Base-by-base conservation (phyloP, 1,140 invertebrate species). In the Pseudoatta argentina region DNA sequence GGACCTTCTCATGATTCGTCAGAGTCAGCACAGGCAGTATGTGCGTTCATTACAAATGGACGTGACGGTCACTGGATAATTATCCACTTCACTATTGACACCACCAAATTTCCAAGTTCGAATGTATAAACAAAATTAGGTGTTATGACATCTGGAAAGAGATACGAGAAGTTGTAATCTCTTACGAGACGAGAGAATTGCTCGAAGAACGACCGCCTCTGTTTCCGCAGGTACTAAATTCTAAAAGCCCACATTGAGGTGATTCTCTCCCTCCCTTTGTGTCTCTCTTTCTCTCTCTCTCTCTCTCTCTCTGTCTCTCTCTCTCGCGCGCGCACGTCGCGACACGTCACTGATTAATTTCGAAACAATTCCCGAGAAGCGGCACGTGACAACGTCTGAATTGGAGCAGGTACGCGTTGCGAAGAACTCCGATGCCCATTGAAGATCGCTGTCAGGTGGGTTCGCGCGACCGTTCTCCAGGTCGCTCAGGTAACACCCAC, bases 1-100 rank as follows among this genome's bases (percentile, higher is more conserved):
- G 6, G 91, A 67, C 16, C 69, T 86, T 91, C 44, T 89, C 91
- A 91, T 91, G 71, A 55, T 87, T 39, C 75, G 64, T 61, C 39
- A 39, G 39, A 55, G 57, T 73, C 67, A 24, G 24, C 24, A 69
- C 77, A 48, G 64, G 63, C 51, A 61, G 21, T 30, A 7, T 44
- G 21, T 34, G 71, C 8, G 48, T 18, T 75, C 79, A 61, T 83
- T 61, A 83, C 24, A 34, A 85, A 67, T 72, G 12, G 24, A 61
- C 75, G n/a, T 27, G 21, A 61, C 73, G 69, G 53, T 81, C 76
- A 81, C 76, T 88, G 64, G 66, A 10, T 3, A 24, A 44, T 57
- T 64, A 55, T 55, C 69, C 87, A 86, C 87, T 88, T 89, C 88
- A 88, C 82, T 55, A 27, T 44, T 4, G 55, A 30, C 87, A 88